These are phyloP conservation scores for Lithobates pipiens DNA, from an alignment of 2,797 vertebrate species.

Conservation along the genomic window DNA sequence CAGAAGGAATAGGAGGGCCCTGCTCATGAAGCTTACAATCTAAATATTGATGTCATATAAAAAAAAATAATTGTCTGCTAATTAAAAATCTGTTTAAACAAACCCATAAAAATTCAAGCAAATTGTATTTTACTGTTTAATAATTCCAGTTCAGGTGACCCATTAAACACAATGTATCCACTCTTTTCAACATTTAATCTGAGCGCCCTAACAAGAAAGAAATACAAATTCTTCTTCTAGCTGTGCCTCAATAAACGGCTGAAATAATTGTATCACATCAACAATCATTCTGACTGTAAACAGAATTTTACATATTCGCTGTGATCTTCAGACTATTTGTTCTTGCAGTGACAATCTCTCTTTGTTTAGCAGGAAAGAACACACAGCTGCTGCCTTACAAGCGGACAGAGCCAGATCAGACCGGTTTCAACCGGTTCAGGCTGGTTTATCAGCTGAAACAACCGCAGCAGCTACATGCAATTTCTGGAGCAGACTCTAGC, in stretches of 20 bases:
- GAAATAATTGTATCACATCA: not conserved
- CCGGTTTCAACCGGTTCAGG: conserved; percentile 50
- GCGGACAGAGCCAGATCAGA: conserved; percentile 37
- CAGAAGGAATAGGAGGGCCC: no score
- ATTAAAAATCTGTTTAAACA: no score
- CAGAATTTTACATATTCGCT: conserved; percentile 1
- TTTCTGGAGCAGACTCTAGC: conserved; percentile 40
- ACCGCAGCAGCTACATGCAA: conserved; percentile 32
- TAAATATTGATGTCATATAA: no score
- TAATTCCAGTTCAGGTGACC: no score
- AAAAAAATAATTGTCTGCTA: no score
- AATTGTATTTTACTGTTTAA: no score
- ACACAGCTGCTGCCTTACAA: conserved; percentile 44
- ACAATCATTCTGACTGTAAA: conserved; percentile 24
- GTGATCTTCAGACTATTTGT: conserved; percentile 26
- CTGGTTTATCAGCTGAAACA: conserved; percentile 37
- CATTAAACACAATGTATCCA: no score
- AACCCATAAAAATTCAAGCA: not conserved
- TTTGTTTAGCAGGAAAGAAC: conserved; percentile 54
- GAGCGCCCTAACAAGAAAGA: not conserved
- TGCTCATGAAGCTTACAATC: no score
- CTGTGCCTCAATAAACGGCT: not conserved
- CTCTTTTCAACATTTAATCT: not conserved
- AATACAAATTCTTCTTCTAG: not conserved
- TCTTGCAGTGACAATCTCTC: conserved; percentile 19